Percentiles rank a stretch among this genome's conserved stretches.
Evolutionary conservation across 2,888 invertebrate genomes (phyloP).

Genomic region (Aphidius colemani): DNA sequence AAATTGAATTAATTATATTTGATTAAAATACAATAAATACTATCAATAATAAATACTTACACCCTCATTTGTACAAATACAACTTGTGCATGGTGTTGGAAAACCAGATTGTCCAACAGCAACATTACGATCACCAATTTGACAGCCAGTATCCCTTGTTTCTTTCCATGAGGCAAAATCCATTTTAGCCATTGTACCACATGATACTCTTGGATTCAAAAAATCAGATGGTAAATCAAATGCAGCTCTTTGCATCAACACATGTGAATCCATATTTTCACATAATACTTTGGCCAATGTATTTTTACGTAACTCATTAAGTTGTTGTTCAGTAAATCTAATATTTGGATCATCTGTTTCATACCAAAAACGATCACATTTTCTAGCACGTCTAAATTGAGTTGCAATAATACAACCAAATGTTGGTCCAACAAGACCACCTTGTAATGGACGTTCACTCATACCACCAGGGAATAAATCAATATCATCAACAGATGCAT

Average conservation of each 20-base stretch:
- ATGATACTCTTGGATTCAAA: slow-evolving; percentile 87
- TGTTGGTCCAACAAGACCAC: slow-evolving; percentile 92
- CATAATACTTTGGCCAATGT: slow-evolving; percentile 86
- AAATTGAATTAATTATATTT: no score
- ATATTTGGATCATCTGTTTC: slow-evolving; percentile 82
- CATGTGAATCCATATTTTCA: slow-evolving; percentile 84
- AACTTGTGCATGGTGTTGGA: slow-evolving; percentile 89
- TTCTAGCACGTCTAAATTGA: slow-evolving; percentile 87
- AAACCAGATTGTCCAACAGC: slow-evolving; percentile 82
- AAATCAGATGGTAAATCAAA: slow-evolving; percentile 91
- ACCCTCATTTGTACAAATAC: slow-evolving; percentile 84
- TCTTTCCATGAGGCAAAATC: slow-evolving; percentile 87
- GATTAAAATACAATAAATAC: no score
- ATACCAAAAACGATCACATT: slow-evolving; percentile 97
- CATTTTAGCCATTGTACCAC: slow-evolving; percentile 78
- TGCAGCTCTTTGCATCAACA: slow-evolving; percentile 85
- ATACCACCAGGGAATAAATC: slow-evolving; percentile 95
- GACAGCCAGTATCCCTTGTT: slow-evolving; percentile 74
- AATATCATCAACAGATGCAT: slow-evolving; percentile 91
- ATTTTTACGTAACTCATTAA: slow-evolving; percentile 85
- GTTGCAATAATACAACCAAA: slow-evolving; percentile 93
- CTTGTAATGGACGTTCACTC: slow-evolving; percentile 85
- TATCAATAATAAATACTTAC: slow-evolving; percentile 66
- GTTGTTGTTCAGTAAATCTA: slow-evolving; percentile 82
- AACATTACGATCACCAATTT: slow-evolving; percentile 79